Evolutionary conservation across 2,113 vertebrate species (phyloP), one percentile per base, ranked within the genome.

Genomic region (Rhinichthys klamathensis): DNA sequence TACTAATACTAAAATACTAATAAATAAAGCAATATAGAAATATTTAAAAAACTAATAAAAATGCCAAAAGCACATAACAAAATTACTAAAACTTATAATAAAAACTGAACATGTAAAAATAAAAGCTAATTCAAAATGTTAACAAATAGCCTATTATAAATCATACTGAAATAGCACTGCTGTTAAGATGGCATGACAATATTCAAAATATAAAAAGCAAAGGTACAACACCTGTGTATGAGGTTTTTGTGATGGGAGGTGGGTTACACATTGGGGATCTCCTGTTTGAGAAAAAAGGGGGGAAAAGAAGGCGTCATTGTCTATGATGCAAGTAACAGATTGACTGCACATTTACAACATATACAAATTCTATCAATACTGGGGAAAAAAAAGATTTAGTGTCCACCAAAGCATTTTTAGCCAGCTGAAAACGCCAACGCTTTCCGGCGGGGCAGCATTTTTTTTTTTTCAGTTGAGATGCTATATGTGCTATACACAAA

Each of bases 231-330:
- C 98, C 98, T 96, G 98, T 98, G 91, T 99, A 96, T 90, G 96
- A 96, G 91, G 97, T 96, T 96, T 99, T 99, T 93, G 97, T 97
- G 94, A 99, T 97, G 79, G 98, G 96, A 61, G 98, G 96, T 92
- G 96, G 97, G 90, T 98, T 99, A 94, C 98, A 99, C 96, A 99
- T 98, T 87, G 98, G 96, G 93, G 98, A 99, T 94, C 98, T 95
- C 92, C 98, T 99, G 91, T 89, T 44, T 86, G 89, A 63, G 78
- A 82, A 90, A 6, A 21, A 88, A n/a, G 87, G 51, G 21, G 86
- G 27, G 82, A 10, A 54, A 72, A 44, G 12, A 27, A 2, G 10
- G 21, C 7, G 15, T 21, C 51, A 67, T 15, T 46, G 18, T 77
- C n/a, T 61, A 54, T 69, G 2, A 67, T 79, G 8, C 84, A 13